Conservation (phyloP, 2,113 vertebrate species). For the Zosterops japonicus region DNA sequence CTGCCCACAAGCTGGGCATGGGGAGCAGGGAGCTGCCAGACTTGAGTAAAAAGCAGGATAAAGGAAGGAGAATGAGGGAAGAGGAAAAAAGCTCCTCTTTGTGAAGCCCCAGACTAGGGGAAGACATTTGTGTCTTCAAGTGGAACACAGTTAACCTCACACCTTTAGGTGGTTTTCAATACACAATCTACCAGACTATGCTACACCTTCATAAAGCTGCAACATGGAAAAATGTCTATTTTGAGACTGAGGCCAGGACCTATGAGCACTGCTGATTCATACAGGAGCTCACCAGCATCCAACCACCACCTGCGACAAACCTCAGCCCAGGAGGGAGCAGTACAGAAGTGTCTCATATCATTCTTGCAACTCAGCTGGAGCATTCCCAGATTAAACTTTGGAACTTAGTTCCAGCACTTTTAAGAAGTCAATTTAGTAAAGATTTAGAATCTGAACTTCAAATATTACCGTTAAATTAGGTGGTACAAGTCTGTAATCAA, state of each 20-base stretch:
- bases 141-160: not conserved
- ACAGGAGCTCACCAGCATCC: not conserved
- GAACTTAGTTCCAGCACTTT: not conserved
- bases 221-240: not conserved
- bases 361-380: not conserved
- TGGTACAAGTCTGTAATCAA: not conserved
- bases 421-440: not conserved
- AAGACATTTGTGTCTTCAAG: not conserved
- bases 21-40: not conserved
- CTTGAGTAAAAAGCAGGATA: too few species aligned
- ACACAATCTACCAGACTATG: not conserved
- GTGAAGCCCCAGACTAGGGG: not conserved
- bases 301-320: not conserved
- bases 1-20: not conserved
- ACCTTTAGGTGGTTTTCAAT: not conserved
- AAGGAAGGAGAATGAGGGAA: not conserved
- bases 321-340: not conserved
- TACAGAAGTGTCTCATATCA: rapidly evolving
- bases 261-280: not conserved
- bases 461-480: not conserved
- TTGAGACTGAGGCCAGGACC: not conserved
- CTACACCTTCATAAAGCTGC: not conserved
- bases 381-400: not conserved
- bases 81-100: not conserved
- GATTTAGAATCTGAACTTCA: not conserved